Conservation (phyloP, 2,888 invertebrate species). For the Acronicta alni region DNA sequence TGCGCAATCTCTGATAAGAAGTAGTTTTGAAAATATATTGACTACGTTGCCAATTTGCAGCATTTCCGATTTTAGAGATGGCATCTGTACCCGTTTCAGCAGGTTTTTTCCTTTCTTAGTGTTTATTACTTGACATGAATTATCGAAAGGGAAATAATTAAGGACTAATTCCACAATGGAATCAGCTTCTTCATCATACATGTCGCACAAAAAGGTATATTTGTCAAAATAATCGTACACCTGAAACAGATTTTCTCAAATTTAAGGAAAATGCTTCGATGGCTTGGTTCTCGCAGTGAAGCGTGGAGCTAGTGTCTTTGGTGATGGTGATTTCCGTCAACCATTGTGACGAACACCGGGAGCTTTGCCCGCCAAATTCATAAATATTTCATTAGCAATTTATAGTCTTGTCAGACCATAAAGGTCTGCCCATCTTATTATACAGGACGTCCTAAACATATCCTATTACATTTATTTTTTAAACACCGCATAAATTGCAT, state of each 20-base stretch:
- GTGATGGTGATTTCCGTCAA: too few relatives aligned
- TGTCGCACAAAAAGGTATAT: constrained; percentile 93
- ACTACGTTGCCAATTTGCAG: constrained; percentile 93
- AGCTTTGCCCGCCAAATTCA: too few relatives aligned
- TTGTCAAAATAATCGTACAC: constrained; percentile 88
- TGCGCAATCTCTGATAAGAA: constrained; percentile 92
- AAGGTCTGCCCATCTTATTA: too few relatives aligned
- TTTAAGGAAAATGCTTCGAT: too few relatives aligned
- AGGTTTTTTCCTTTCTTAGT: constrained; percentile 89
- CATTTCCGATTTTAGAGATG: constrained; percentile 90
- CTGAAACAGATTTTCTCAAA: constrained; percentile 58
- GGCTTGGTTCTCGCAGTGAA: too few relatives aligned
- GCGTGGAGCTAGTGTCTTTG: too few relatives aligned
- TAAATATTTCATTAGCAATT: too few relatives aligned
- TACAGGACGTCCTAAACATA: too few relatives aligned
- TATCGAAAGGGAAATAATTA: constrained; percentile 93
- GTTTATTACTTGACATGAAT: constrained; percentile 94
- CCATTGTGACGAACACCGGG: too few relatives aligned
- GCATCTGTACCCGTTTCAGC: constrained; percentile 91
- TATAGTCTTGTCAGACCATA: too few relatives aligned
- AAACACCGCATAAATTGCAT: too few relatives aligned
- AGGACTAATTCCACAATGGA: constrained; percentile 92
- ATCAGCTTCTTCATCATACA: constrained; percentile 94
- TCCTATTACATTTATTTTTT: too few relatives aligned
- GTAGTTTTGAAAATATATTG: constrained; percentile 92